phyloP scores from a whole-genome alignment of 1,140 invertebrate species.

The Aphelenchoides avenae region DNA sequence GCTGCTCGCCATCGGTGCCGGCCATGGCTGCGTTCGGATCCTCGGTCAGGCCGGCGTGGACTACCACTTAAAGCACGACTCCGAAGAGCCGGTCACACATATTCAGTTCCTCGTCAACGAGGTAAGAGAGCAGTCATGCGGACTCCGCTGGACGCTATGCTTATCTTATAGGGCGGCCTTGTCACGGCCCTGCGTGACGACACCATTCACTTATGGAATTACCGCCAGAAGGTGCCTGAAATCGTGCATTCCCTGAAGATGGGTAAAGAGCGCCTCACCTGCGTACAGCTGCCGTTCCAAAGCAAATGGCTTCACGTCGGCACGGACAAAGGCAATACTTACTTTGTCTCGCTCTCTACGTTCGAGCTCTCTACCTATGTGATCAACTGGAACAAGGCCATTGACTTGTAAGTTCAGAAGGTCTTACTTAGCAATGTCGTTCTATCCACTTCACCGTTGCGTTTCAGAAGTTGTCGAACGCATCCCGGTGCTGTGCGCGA shows the following conservation, averaged over 20 bases:
- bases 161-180: conserved; percentile 70
- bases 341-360: conserved; percentile 90
- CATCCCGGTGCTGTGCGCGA: conserved; percentile 64
- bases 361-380: conserved; percentile 93
- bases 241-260: conserved; percentile 54
- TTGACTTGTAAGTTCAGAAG: conserved; percentile 79
- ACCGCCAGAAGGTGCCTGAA: conserved; percentile 74
- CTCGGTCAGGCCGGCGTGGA: conserved; percentile 82
- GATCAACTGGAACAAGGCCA: conserved; percentile 99
- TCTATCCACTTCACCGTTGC: not conserved
- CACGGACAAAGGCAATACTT: conserved; percentile 93
- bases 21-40: conserved; percentile 87
- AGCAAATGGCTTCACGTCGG: conserved; percentile 98
- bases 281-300: conserved; percentile 84
- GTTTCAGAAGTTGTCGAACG: conserved; percentile 62
- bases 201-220: conserved; percentile 92
- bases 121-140: conserved; percentile 56
- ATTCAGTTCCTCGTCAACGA: conserved; percentile 91
- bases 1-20: conserved; percentile 90
- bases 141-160: not conserved
- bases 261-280: conserved; percentile 74
- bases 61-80: conserved; percentile 76
- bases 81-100: conserved; percentile 70
- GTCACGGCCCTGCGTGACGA: conserved; percentile 90
- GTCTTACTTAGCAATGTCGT: conserved; percentile 12